These are phyloP conservation scores for Sclerodermus sp. DNA, from an alignment of 2,888 invertebrate species.

Conservation along the genomic window DNA sequence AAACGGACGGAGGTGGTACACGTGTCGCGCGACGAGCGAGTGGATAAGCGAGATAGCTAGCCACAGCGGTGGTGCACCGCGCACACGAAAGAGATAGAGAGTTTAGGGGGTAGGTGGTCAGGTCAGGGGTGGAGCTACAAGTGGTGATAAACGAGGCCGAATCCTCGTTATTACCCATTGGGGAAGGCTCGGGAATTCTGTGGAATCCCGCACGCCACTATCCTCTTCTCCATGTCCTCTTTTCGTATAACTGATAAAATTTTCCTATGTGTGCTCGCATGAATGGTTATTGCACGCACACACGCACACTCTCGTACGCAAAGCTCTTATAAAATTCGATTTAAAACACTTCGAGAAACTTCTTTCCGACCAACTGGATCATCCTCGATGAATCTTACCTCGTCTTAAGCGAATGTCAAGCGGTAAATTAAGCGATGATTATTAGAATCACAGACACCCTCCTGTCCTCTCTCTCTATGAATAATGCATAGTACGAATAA, in stretches of 20 bases:
- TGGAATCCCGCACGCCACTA: slow-evolving; percentile 22
- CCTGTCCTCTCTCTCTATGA: slow-evolving; percentile 8
- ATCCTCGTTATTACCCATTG: slow-evolving; percentile 48
- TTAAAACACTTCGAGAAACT: too few relatives aligned
- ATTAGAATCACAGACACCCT: slow-evolving; percentile 8
- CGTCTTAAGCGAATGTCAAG: background rate
- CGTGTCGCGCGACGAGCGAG: slow-evolving; percentile 27
- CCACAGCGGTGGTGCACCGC: slow-evolving; percentile 1
- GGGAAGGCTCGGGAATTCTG: slow-evolving; percentile 33
- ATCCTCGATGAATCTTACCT: too few relatives aligned
- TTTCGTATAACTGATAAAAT: background rate
- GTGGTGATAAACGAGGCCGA: slow-evolving; percentile 55
- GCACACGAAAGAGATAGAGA: slow-evolving; percentile 6
- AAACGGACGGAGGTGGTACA: slow-evolving; percentile 16
- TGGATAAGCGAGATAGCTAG: slow-evolving; percentile 18
- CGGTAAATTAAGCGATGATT: slow-evolving; percentile 19
- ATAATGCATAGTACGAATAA: slow-evolving; percentile 19
- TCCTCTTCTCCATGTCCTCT: background rate
- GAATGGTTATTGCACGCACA: too few relatives aligned
- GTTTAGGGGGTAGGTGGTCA: slow-evolving; percentile 26
- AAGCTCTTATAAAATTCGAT: too few relatives aligned
- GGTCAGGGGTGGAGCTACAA: slow-evolving; percentile 52
- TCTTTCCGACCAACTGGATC: too few relatives aligned
- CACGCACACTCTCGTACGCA: too few relatives aligned
- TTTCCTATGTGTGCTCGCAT: too few relatives aligned